These are phyloP conservation scores for Dioctria rufipes DNA, from an alignment of 2,888 invertebrate genomes.

Conservation along the genomic window DNA sequence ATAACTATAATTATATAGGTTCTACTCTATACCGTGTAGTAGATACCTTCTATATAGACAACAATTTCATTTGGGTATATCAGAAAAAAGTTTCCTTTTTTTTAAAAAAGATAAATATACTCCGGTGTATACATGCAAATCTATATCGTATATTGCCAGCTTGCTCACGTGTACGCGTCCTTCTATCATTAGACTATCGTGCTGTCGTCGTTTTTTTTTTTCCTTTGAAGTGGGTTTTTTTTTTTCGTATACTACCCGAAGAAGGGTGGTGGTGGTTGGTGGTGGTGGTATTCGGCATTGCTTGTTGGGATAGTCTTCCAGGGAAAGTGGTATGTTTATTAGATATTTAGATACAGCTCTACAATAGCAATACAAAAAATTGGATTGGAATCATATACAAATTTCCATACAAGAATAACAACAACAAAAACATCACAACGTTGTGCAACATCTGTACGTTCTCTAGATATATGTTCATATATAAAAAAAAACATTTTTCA, in stretches of 20 bases:
- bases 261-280: slow-evolving; percentile 37
- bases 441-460: slow-evolving; percentile 14
- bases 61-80: slow-evolving; percentile 27
- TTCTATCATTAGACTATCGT: slow-evolving; percentile 40
- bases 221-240: slow-evolving; percentile 8
- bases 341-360: slow-evolving; percentile 50
- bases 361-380: slow-evolving; percentile 51
- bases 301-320: slow-evolving; percentile 56
- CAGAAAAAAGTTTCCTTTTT: slow-evolving; percentile 28
- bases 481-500: not conserved
- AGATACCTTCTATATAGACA: slow-evolving; percentile 18
- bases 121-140: slow-evolving; percentile 46
- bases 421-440: not conserved
- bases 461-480: slow-evolving; percentile 8
- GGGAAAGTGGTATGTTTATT: slow-evolving; percentile 55
- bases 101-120: slow-evolving; percentile 41
- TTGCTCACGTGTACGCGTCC: slow-evolving; percentile 52
- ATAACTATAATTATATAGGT: not conserved
- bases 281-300: slow-evolving; percentile 40
- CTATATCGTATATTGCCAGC: slow-evolving; percentile 28
- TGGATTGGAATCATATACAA: slow-evolving; percentile 43
- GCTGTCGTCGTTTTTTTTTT: slow-evolving; percentile 11
- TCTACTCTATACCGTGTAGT: slow-evolving; percentile 1
- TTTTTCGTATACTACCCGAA: not conserved
- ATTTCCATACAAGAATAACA: slow-evolving; percentile 4